These are phyloP conservation scores for Prochilodus magdalenae DNA, from an alignment of 2,113 vertebrate genomes.

Conservation along the genomic window DNA sequence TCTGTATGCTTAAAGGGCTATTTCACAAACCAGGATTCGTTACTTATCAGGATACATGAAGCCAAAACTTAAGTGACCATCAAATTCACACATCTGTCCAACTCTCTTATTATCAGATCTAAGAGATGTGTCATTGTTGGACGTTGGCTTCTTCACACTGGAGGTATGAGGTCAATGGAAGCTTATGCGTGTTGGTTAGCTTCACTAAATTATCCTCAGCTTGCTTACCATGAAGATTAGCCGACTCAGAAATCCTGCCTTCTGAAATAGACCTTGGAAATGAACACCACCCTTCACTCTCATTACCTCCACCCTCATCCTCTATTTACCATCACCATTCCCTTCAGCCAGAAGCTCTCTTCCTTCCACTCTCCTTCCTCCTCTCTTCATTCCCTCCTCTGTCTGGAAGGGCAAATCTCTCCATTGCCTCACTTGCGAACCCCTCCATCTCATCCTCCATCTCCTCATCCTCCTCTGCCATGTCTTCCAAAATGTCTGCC, in stretches of 20 bases:
- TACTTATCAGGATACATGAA: not conserved
- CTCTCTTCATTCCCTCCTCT: conserved; percentile 46
- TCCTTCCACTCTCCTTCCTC: conserved; percentile 51
- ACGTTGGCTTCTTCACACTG: no score
- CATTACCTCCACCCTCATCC: not conserved
- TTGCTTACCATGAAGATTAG: no score
- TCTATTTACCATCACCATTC: not conserved
- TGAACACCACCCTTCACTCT: not conserved
- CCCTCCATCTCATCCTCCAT: conserved; percentile 81
- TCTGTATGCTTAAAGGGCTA: not conserved
- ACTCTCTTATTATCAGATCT: not conserved
- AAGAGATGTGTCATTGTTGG: no score
- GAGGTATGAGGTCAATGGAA: not conserved
- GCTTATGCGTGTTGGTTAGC: not conserved
- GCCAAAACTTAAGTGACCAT: not conserved
- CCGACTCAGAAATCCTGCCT: not conserved
- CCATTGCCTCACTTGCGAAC: conserved; percentile 80
- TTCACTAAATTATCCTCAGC: not conserved
- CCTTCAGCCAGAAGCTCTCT: conserved; percentile 55
- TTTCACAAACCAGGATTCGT: not conserved
- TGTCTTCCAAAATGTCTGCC: conserved; percentile 88
- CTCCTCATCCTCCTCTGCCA: conserved; percentile 70
- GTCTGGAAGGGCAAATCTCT: conserved; percentile 63
- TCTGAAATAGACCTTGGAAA: not conserved
- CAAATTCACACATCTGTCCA: not conserved